A percentile compares a stretch with the other conserved stretches of the same genome.
Evolutionary conservation across 2,113 vertebrate genomes (phyloP).

Genomic region (Alouatta palliata): DNA sequence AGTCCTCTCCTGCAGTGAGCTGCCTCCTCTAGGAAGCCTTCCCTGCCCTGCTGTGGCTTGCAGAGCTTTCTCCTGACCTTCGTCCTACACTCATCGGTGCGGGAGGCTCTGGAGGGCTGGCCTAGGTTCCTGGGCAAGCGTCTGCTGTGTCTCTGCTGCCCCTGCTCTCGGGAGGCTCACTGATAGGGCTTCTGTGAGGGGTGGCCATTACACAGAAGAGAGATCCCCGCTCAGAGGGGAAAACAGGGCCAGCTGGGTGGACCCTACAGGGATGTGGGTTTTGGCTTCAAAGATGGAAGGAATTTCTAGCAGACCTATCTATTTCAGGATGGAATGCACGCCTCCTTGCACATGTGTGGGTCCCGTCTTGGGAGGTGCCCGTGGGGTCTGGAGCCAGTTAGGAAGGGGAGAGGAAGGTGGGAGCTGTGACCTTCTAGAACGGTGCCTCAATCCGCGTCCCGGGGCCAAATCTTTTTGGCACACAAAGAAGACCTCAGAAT

Average conservation of each 20-base stretch:
- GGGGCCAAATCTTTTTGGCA: neutral
- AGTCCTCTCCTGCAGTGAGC: too few relatives aligned
- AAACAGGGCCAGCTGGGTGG: neutral
- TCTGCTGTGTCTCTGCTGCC: too few relatives aligned
- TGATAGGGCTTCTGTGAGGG: neutral
- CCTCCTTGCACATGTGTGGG: neutral
- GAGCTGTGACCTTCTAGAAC: neutral
- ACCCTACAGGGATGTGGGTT: neutral
- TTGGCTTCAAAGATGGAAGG: neutral
- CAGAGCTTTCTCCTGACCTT: neutral
- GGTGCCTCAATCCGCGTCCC: neutral
- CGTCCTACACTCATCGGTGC: too few relatives aligned
- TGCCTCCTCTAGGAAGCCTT: too few relatives aligned
- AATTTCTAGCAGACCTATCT: neutral
- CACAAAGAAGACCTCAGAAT: neutral
- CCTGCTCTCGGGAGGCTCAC: neutral
- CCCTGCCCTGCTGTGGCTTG: rapidly evolving
- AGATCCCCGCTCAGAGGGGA: neutral
- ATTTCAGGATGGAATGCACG: neutral
- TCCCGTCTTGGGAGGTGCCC: neutral
- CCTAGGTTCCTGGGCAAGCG: neutral
- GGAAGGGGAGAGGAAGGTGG: neutral
- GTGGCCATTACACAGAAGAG: neutral
- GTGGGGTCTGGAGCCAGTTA: neutral
- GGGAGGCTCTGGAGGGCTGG: neutral